Evolutionary conservation across 2,797 vertebrate genomes (phyloP).

Genomic region (Hypotaenidia philippensis): DNA sequence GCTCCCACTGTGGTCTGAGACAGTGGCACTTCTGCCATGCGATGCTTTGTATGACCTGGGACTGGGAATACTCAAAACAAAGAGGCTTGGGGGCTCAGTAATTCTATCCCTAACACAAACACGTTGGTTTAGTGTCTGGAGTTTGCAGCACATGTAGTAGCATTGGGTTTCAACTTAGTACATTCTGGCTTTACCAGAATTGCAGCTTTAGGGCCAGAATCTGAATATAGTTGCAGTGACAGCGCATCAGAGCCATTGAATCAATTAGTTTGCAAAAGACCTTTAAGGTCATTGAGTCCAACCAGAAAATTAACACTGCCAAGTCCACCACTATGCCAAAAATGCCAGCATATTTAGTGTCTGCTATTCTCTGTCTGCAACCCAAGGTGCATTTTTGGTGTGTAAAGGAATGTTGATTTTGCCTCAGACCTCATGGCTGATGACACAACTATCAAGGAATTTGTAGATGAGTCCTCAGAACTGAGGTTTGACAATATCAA

Average conservation of each 20-base stretch:
- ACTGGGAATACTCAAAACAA: background rate
- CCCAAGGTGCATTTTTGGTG: background rate
- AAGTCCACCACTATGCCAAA: background rate
- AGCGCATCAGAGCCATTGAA: background rate
- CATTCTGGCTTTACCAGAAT: background rate
- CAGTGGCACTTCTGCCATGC: background rate
- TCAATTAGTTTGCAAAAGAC: background rate
- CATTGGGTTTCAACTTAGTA: background rate
- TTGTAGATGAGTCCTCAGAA: background rate
- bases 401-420: background rate
- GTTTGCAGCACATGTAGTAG: background rate
- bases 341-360: background rate
- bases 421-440: background rate
- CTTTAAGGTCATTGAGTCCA: background rate
- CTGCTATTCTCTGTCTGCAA: background rate
- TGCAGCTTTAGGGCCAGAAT: background rate
- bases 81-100: background rate
- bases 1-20: background rate
- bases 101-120: background rate
- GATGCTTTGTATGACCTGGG: background rate
- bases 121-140: background rate
- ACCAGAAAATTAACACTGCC: background rate
- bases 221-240: background rate
- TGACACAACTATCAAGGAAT: background rate
- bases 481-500: background rate